Evolutionary conservation across 2,888 invertebrate genomes (phyloP).

Genomic region (Cactoblastis cactorum): DNA sequence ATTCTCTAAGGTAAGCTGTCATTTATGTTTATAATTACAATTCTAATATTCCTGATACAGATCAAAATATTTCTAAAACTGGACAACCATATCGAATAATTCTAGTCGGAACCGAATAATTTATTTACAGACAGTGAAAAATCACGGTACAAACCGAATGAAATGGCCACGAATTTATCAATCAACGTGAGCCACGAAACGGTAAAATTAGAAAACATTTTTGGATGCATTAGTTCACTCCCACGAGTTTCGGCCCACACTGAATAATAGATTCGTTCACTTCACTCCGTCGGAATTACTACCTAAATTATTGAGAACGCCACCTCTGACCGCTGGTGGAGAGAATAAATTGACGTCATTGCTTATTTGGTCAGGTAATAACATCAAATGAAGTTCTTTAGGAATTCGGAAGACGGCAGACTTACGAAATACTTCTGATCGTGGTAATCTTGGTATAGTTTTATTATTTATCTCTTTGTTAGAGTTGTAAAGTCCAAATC

Average conservation of each 20-base stretch:
- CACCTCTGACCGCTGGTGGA: constrained; percentile 44
- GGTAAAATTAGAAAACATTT: constrained; percentile 47
- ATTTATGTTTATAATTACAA: no score
- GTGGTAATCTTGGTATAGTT: not conserved
- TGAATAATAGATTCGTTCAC: constrained; percentile 65
- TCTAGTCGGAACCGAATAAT: not conserved
- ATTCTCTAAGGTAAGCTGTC: no score
- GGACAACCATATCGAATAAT: not conserved
- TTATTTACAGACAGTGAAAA: not conserved
- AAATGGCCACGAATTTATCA: constrained; percentile 29
- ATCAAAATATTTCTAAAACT: not conserved
- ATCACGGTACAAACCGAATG: constrained; percentile 9
- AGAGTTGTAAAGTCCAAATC: no score
- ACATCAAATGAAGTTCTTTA: constrained; percentile 22
- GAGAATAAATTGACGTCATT: constrained; percentile 52
- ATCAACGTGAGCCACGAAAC: constrained; percentile 33
- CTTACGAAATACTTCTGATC: not conserved
- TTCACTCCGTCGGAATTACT: constrained; percentile 57
- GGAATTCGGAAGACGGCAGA: no score
- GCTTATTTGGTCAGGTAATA: constrained; percentile 24
- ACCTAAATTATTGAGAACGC: constrained; percentile 66
- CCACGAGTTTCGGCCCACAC: constrained; percentile 43
- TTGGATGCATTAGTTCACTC: constrained; percentile 48
- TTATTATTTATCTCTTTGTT: not conserved
- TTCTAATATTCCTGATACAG: not conserved